phyloP scores from a whole-genome alignment of 1,140 invertebrate species.

The Nomia melanderi region DNA sequence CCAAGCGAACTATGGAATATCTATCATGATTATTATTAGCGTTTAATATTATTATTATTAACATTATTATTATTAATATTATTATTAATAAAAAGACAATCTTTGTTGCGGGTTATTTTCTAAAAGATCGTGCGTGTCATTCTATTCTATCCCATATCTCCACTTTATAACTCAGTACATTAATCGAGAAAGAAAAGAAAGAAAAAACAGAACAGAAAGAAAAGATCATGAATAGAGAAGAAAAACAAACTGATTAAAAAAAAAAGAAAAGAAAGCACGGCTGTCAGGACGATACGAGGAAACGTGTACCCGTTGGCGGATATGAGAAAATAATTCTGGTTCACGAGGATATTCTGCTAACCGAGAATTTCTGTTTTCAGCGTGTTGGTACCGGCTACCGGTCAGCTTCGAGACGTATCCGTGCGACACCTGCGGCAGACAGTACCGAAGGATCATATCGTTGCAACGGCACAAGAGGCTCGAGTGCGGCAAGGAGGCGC shows the following conservation, averaged over 20 bases:
- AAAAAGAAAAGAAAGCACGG: neutral
- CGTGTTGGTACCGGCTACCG: constrained; percentile 39
- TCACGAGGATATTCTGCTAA: constrained; percentile 36
- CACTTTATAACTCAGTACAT: neutral
- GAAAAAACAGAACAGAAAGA: neutral
- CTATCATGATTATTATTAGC: constrained; percentile 39
- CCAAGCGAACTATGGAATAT: constrained; percentile 54
- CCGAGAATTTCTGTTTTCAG: constrained; percentile 62
- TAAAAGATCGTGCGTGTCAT: constrained; percentile 56
- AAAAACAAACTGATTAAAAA: neutral
- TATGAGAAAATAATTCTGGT: neutral
- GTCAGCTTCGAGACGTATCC: constrained; percentile 58
- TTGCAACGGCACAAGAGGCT: constrained; percentile 75
- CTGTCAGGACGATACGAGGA: neutral
- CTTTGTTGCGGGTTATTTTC: constrained; percentile 78
- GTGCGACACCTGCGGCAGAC: constrained; percentile 73
- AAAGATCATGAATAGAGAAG: neutral
- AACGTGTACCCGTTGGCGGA: neutral
- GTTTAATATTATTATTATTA: constrained; percentile 65
- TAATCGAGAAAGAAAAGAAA: neutral
- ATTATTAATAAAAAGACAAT: constrained; percentile 72
- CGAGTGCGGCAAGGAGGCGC: constrained; percentile 77
- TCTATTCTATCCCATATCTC: constrained; percentile 13
- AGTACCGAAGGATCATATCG: constrained; percentile 73
- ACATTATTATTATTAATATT: constrained; percentile 64